Conservation (phyloP, 1,140 invertebrate genomes). For the Cephus cinctus region DNA sequence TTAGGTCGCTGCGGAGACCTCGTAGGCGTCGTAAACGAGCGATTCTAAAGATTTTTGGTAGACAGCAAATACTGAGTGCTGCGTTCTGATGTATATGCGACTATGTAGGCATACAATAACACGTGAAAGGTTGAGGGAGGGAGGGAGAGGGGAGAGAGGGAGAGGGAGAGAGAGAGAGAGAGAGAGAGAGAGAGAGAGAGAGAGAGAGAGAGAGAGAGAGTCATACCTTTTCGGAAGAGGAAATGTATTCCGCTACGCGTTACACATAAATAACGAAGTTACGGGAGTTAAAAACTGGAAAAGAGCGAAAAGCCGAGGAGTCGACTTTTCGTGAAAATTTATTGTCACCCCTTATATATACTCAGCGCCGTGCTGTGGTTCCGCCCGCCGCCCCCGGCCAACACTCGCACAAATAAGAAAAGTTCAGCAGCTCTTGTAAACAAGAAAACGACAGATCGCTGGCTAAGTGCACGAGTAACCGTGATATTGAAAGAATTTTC, state of each 20-base stretch:
- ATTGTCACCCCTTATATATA: not conserved
- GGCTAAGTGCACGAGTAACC: too few species aligned
- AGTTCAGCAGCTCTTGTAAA: slow-evolving; percentile 7
- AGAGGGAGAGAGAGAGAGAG: slow-evolving; percentile 11
- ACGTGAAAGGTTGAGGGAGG: not conserved
- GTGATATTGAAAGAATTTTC: too few species aligned
- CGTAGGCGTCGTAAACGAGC: too few species aligned
- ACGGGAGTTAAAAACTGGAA: slow-evolving; percentile 43
- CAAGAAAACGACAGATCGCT: not conserved
- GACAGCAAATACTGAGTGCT: too few species aligned
- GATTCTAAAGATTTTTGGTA: too few species aligned
- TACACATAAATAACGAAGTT: slow-evolving; percentile 50
- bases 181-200: slow-evolving; percentile 7
- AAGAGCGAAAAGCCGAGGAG: slow-evolving; percentile 15
- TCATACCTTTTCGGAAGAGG: not conserved
- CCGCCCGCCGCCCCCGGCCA: not conserved
- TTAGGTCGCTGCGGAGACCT: too few species aligned
- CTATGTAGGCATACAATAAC: too few species aligned
- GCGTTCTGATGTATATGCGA: too few species aligned
- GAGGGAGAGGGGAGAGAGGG: slow-evolving; percentile 1
- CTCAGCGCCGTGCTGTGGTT: not conserved
- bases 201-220: slow-evolving; percentile 6
- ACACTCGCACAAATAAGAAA: not conserved
- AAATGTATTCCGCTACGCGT: slow-evolving; percentile 42
- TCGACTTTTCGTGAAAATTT: not conserved